Evolutionary conservation across 1,140 invertebrate species (phyloP), one percentile per base, ranked within the genome.

Genomic region (Drosophila miranda): DNA sequence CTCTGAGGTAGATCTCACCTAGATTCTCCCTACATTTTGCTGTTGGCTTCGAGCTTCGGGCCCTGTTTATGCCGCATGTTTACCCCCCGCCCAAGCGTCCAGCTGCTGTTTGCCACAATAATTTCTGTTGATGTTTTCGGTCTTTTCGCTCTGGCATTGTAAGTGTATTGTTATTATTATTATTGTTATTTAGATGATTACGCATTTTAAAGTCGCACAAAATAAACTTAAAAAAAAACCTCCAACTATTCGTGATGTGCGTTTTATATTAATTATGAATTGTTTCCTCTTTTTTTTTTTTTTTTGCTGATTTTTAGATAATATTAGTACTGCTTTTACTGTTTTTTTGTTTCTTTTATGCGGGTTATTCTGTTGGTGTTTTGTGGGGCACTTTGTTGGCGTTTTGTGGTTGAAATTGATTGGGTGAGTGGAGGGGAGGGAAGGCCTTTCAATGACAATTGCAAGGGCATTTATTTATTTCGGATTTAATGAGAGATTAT

Each of bases 151-250:
- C 16, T 62, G 11, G 34, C 34, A 13, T 38, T 13, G 57, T 72
- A 71, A 71, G 80, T 79, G 71, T 42, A 66, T 66, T 58, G 64
- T 62, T 67, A 57, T 77, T 77, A 57, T 80, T 84, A 68, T 66
- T 74, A 57, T 80, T 84, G 63, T 66, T 74, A 64, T 58, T 79
- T 57, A 60, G 60, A 76, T 76, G 80, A 84, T 86, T 84, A 69
- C 68, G 67, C 68, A 52, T 56, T 84, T 84, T 76, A 64, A 62
- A 51, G 67, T 28, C 41, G 56, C 46, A 38, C 34, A 38, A 38
- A 38, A 13, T 4, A 38, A 38, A 38, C 3, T 19, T 1, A 19
- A 19, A 30, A 30, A 30, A 57, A 74, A 63, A 61, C 55, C 26
- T 23, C 45, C 55, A 78, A 70, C 21, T 52, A 44, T 69, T 48